A percentile compares a stretch with the other conserved stretches of the same genome.
These are phyloP conservation scores for Lethenteron reissneri DNA, from an alignment of 2,113 vertebrate genomes.

Conservation along the genomic window DNA sequence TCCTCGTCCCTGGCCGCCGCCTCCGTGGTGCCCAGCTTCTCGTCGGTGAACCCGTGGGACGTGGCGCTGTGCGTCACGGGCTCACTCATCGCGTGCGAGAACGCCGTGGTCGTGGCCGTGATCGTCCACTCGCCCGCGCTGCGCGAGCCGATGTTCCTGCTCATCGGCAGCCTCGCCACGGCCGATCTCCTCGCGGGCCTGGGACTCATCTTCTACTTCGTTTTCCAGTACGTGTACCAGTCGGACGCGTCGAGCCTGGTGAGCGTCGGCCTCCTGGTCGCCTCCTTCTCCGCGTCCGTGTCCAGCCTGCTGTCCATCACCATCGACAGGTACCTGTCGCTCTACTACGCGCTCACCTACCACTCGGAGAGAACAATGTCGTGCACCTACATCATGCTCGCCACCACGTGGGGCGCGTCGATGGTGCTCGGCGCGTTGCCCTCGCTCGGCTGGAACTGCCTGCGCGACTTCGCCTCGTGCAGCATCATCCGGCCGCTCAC, in stretches of 20 bases:
- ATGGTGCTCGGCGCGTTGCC: constrained; percentile 45
- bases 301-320: constrained; percentile 67
- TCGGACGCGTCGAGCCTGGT: constrained; percentile 35
- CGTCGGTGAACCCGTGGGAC: constrained; percentile 60
- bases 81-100: constrained; percentile 60
- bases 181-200: constrained; percentile 64
- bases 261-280: constrained; percentile 49
- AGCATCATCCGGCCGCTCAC: constrained; percentile 47
- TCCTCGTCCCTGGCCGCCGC: constrained; percentile 24
- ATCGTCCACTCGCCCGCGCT: constrained; percentile 49
- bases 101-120: constrained; percentile 54
- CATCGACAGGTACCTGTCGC: constrained; percentile 65
- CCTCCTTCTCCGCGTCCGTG: constrained; percentile 58
- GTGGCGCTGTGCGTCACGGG: constrained; percentile 57
- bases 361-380: constrained; percentile 45
- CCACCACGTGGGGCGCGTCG: constrained; percentile 46
- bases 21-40: constrained; percentile 15
- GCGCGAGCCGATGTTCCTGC: constrained; percentile 54
- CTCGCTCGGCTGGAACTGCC: constrained; percentile 67
- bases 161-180: constrained; percentile 54
- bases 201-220: constrained; percentile 54
- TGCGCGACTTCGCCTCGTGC: constrained; percentile 29
- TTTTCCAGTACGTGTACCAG: constrained; percentile 40
- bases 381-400: constrained; percentile 44
- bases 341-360: constrained; percentile 69